A percentile compares a stretch with the other conserved stretches of the same genome.
These are phyloP conservation scores for Tapera naevia DNA, from an alignment of 2,797 vertebrate species.

Conservation along the genomic window DNA sequence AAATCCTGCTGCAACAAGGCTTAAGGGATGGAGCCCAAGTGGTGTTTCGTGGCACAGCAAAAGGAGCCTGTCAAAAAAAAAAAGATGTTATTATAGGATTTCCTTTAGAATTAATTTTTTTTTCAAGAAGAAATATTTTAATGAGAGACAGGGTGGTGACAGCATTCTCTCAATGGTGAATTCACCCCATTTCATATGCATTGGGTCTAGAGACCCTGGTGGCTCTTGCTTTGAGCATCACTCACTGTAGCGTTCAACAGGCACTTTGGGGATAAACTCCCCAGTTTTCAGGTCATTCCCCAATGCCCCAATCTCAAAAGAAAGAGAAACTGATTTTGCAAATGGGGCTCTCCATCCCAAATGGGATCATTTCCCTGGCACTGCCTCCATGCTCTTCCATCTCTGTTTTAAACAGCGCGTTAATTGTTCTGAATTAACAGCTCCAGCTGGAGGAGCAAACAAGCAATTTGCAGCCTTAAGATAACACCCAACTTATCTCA, in stretches of 20 bases:
- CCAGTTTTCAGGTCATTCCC: neutral
- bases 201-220: neutral
- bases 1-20: neutral
- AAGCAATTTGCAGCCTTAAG: slow-evolving; percentile 73
- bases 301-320: neutral
- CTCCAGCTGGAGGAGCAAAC: slow-evolving; percentile 79
- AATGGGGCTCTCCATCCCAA: neutral
- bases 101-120: neutral
- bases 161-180: fast-evolving
- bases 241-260: fast-evolving
- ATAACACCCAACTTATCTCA: slow-evolving; percentile 71
- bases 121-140: neutral
- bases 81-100: neutral
- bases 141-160: neutral
- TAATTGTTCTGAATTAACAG: slow-evolving; percentile 78
- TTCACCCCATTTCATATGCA: neutral
- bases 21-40: neutral
- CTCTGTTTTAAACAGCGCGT: slow-evolving; percentile 50
- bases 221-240: neutral
- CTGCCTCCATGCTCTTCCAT: slow-evolving; percentile 56
- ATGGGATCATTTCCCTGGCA: slow-evolving; percentile 43
- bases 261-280: neutral
- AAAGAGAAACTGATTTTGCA: neutral
- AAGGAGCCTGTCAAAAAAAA: neutral
- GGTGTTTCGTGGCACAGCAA: neutral